phyloP scores from a whole-genome alignment of 2,113 vertebrate species.

The Microtus oregoni region DNA sequence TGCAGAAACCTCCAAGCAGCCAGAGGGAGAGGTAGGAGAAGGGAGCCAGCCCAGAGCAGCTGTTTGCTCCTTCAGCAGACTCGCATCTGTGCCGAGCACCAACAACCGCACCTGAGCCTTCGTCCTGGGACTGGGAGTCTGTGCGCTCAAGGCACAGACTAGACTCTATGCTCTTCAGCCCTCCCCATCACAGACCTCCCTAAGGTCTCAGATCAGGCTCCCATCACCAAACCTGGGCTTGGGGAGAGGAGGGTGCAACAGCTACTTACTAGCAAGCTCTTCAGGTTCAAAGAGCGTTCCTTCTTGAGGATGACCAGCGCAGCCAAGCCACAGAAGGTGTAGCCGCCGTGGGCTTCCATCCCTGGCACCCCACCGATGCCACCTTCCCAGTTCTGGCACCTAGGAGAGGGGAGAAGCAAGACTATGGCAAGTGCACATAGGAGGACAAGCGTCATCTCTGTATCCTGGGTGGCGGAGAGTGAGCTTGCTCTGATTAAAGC shows the following conservation, averaged over 20 bases:
- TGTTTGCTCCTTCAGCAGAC: background rate
- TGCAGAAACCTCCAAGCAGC: background rate
- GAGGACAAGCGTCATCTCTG: background rate
- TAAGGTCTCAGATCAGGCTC: background rate
- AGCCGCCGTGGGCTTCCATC: constrained; percentile 97
- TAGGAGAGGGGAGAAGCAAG: constrained; percentile 73
- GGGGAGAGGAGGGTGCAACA: background rate
- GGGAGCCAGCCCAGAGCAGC: background rate
- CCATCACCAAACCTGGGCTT: background rate
- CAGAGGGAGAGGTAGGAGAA: background rate
- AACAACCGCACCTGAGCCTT: background rate
- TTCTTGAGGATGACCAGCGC: constrained; percentile 95
- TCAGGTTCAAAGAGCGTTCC: constrained; percentile 94
- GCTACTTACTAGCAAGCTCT: constrained; percentile 92
- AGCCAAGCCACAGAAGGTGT: constrained; percentile 96
- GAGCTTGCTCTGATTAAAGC: background rate
- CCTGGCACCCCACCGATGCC: constrained; percentile 96
- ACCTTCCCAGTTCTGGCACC: constrained; percentile 99
- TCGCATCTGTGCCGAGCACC: background rate
- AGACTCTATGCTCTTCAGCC: background rate
- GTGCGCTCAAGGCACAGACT: background rate
- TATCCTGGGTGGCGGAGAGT: background rate
- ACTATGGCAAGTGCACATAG: background rate
- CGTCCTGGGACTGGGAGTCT: background rate
- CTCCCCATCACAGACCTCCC: background rate